phyloP scores from a whole-genome alignment of 2,113 vertebrate species.

The Epinephelus cyanopodus region DNA sequence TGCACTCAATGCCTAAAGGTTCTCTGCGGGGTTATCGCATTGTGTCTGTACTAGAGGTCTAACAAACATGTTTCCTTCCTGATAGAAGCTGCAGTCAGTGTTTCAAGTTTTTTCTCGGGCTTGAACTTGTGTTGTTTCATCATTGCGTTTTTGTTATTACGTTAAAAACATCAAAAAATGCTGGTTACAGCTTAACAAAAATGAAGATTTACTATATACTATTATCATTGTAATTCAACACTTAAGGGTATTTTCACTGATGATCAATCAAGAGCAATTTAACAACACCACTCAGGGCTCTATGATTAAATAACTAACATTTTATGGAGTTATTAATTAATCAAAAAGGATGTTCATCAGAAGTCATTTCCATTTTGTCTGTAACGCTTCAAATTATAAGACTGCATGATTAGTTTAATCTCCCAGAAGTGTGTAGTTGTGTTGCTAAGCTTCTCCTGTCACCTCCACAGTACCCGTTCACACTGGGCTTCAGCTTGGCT shows the following conservation, averaged over 20 bases:
- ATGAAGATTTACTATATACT: background rate
- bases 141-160: background rate
- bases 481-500: constrained; percentile 88
- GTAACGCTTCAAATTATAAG: background rate
- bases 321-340: background rate
- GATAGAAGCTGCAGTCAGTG: too few relatives aligned
- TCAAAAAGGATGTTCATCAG: background rate
- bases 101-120: too few relatives aligned
- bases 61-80: too few relatives aligned
- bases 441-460: background rate
- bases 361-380: background rate
- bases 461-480: constrained; percentile 88
- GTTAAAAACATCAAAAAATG: background rate
- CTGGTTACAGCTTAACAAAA: background rate
- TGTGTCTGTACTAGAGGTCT: too few relatives aligned
- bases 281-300: background rate
- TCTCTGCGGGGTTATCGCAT: too few relatives aligned
- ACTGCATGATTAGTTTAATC: background rate
- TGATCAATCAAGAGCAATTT: background rate
- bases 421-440: background rate
- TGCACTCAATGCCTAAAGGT: too few relatives aligned
- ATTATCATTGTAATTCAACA: background rate
- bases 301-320: background rate
- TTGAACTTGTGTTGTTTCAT: background rate
- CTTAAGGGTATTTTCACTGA: background rate